Conservation (phyloP, 2,113 vertebrate species). For the Lasiurus borealis region DNA sequence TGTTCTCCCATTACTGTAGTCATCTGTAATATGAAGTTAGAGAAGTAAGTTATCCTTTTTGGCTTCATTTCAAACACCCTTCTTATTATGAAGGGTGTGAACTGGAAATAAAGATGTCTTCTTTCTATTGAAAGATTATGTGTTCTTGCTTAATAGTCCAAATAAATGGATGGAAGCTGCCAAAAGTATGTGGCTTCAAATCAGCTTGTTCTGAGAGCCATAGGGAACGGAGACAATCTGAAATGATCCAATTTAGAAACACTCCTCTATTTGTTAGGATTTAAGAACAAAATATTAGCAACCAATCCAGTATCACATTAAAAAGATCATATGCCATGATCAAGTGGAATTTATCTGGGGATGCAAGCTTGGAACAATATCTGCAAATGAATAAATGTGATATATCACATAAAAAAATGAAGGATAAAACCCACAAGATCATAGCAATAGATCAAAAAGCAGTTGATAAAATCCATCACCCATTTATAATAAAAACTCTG, state of each 20-base stretch:
- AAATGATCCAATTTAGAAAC: constrained; percentile 55
- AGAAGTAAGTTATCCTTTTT: constrained; percentile 69
- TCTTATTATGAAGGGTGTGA: constrained; percentile 81
- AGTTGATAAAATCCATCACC: neutral
- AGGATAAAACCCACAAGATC: neutral
- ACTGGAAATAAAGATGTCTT: constrained; percentile 83
- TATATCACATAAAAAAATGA: neutral
- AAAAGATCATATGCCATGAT: neutral
- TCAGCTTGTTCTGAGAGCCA: constrained; percentile 70
- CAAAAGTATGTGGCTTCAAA: constrained; percentile 66
- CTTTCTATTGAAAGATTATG: constrained; percentile 79
- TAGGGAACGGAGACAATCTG: constrained; percentile 57
- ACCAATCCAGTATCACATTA: neutral
- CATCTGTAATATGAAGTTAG: constrained; percentile 67
- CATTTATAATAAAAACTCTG: neutral
- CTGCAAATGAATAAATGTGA: neutral
- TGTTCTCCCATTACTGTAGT: neutral
- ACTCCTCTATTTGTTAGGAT: constrained; percentile 33
- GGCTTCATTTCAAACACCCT: constrained; percentile 76
- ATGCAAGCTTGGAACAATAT: neutral
- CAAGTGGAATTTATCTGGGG: neutral
- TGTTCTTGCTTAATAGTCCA: constrained; percentile 79
- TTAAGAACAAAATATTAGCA: constrained; percentile 20
- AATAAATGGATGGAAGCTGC: constrained; percentile 77
- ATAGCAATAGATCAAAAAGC: neutral